Conservation (phyloP, 2,113 vertebrate genomes). For the Anser cygnoides region DNA sequence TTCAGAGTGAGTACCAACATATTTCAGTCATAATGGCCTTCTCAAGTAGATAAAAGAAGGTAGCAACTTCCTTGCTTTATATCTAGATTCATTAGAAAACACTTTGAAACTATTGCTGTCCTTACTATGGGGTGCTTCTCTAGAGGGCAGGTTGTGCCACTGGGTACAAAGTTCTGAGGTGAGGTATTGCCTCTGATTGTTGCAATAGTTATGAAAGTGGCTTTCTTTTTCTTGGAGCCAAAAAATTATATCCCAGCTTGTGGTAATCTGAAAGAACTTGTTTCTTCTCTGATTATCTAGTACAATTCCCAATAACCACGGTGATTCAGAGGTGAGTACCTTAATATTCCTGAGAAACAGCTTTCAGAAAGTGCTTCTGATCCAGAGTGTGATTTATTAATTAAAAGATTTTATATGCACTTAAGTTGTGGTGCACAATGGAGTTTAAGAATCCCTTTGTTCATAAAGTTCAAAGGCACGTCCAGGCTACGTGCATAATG, state of each 20-base stretch:
- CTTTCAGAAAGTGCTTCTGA: slow-evolving; percentile 13
- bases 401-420: not conserved
- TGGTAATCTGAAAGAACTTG: slow-evolving; percentile 34
- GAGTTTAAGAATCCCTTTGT: slow-evolving; percentile 9
- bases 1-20: not conserved
- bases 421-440: not conserved
- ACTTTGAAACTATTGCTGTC: not conserved
- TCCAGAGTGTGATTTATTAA: slow-evolving; percentile 46
- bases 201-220: not conserved
- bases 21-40: not conserved
- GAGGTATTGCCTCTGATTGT: not conserved
- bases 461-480: not conserved
- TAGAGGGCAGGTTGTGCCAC: not conserved
- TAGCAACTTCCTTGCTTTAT: not conserved
- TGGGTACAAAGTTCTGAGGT: not conserved
- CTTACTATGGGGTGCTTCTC: not conserved
- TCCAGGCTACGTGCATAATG: not conserved
- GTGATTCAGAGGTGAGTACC: slow-evolving; percentile 24
- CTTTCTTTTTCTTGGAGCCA: not conserved
- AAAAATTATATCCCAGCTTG: not conserved
- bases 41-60: not conserved
- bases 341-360: slow-evolving; percentile 1
- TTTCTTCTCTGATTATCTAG: not conserved
- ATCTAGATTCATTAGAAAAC: not conserved
- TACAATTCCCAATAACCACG: not conserved